Evolutionary conservation across 2,797 vertebrate genomes (phyloP), one percentile per base, ranked within the genome.

Genomic region (Sparus aurata): DNA sequence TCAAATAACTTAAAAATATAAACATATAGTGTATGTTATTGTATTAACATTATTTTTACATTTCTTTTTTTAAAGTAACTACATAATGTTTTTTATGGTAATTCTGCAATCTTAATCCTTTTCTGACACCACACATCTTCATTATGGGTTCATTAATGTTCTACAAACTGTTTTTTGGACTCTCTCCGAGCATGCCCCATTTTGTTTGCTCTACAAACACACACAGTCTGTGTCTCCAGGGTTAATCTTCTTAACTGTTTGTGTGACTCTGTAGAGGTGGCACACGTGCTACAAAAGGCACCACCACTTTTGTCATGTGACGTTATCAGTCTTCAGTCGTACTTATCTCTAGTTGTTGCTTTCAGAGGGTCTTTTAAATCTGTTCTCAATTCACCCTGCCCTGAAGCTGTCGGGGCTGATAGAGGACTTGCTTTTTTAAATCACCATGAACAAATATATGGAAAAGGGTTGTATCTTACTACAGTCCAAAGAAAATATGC

Each of bases 241-340:
- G 59, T 80, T 93, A 94, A 94, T 93, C 92, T 87, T 89, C 90
- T 93, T 93, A 93, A 85, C 69, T 72, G 62, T 87, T 73, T 78
- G 73, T 80, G 77, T 81, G 69, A 73, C 68, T 70, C 46, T 70
- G 25, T 59, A 47, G 71, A 85, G 60, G 65, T 75, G 64, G 57
- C 54, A 57, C 77, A 76, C 49, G 3, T 82, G 74, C 74, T 73
- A 41, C 46, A 1, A 81, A 67, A 55, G 57, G 13, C 46, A 17
- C 43, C 65, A 25, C 43, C 27, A 60, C 53, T 54, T 47, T 47
- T 61, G 62, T 82, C 82, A 73, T 70, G 72, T 69, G 47, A 38
- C 6, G 4, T 46, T 75, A 12, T 43, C 12, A 16, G 38, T 49
- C 30, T 38, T 64, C 20, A 49, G 66, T 16, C 38, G 47, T 34